Base-by-base conservation (phyloP, 2,888 invertebrate species). In the Schrankia costaestrigalis region DNA sequence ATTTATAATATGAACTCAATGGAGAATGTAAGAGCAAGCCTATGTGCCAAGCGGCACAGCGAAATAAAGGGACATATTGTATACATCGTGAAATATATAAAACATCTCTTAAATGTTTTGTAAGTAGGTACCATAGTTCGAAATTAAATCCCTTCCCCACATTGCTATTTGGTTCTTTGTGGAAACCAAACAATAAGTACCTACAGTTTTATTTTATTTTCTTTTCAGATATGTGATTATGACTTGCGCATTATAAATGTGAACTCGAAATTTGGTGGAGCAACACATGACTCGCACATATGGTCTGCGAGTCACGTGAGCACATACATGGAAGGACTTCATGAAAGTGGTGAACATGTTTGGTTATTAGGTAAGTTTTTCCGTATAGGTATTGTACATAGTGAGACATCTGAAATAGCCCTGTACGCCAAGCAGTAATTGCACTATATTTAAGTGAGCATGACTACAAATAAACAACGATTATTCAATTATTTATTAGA, bases 221-320 rank as follows among this genome's bases (percentile, higher is more conserved):
- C 3, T 17, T 24, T 24, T n/a, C 31, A 31, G 31, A 15, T 31
- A 15, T 31, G 31, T 31, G 31, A 31, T 15, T 15, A 12, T 24
- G 23, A 24, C 8, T 31, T 14, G 8, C 9, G 12, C 8, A 33
- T 33, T 22, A 15, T 26, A 11, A 26, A 21, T 15, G 22, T 33
- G 1, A 33, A 33, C 14, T 14, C 22, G 1, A 26, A 27, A 15
- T 33, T 24, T 15, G 26, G 33, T 11, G 33, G 32, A 18, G 32
- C 32, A 6, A 26, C 21, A 6, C 26, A 17, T 7, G 26, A 26
- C 8, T 1, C 26, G 5, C 18, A 11, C 3, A 18, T 27, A 10
- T 27, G 18, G 18, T 11, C 17, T 3, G 11, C 17, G 11, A 18
- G 27, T 17, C 10, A 17, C 5, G 8, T 27, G 7, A 10, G 18